A percentile compares a stretch with the other conserved stretches of the same genome.
Conservation (phyloP, 1,140 invertebrate genomes). For the Drosophila dunni region DNA sequence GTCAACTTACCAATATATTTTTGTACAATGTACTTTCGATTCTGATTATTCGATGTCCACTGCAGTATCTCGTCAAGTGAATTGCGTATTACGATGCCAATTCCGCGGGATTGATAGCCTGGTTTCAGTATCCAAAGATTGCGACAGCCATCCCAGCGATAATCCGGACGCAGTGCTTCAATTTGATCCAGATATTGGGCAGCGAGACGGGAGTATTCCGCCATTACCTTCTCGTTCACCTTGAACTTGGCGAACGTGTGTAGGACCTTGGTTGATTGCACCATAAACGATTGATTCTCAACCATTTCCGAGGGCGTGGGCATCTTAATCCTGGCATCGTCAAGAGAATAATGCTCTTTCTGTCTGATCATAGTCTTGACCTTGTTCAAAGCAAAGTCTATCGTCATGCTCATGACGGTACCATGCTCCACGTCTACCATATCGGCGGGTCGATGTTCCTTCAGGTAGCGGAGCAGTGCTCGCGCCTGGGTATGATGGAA, state of each 20-base stretch:
- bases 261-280: conserved; percentile 85
- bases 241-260: conserved; percentile 84
- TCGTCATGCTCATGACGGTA: conserved; percentile 79
- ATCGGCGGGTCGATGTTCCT: conserved; percentile 78
- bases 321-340: conserved; percentile 57
- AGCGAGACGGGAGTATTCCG: conserved; percentile 86
- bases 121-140: conserved; percentile 98
- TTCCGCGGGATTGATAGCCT: conserved; percentile 92
- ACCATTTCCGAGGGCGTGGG: conserved; percentile 76
- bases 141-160: conserved; percentile 88
- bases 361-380: conserved; percentile 69
- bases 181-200: conserved; percentile 87
- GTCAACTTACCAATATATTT: conserved; percentile 94
- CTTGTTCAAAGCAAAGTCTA: conserved; percentile 86
- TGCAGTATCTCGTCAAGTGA: conserved; percentile 88
- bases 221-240: conserved; percentile 79
- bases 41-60: conserved; percentile 86
- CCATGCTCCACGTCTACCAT: conserved; percentile 57
- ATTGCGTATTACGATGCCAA: conserved; percentile 90
- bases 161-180: conserved; percentile 87
- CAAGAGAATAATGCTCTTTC: conserved; percentile 64
- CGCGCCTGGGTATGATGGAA: conserved; percentile 92
- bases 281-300: conserved; percentile 90
- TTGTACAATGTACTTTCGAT: conserved; percentile 93
- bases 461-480: conserved; percentile 91